Base-by-base conservation (phyloP, 1,140 invertebrate species). In the Berghia stephanieae region DNA sequence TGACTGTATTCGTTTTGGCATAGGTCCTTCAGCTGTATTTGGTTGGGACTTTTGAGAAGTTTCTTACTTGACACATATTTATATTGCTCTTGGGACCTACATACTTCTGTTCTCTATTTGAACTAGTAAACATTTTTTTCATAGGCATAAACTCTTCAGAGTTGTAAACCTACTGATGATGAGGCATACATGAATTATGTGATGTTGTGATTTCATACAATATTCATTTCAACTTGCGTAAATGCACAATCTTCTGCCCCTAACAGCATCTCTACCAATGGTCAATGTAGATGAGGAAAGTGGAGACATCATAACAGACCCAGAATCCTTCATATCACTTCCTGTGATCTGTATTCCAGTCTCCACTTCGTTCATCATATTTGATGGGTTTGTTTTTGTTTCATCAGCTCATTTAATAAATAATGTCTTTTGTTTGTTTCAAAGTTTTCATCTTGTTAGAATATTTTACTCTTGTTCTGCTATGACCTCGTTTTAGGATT, bases 321-420 rank as follows among this genome's bases (percentile, higher is more conserved):
- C 79, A 13, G 73, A 78, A 21, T 78, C 79, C 36, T 81, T 78
- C 91, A 93, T 57, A 88, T 93, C 89, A 83, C 84, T 95, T 74
- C 90, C 90, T 63, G 77, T 95, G 1, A 86, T 90, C 82, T 91
- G 89, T 75, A 85, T 91, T 55, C 93, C 94, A 60, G 90, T 94
- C n/a, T 92, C 93, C 34, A 93, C 92, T 68, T 94, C 94, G 60
- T 94, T 94, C 91, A 92, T 92, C 38, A 87, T 94, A 80, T 95
- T 94, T 90, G 92, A 94, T 80, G 90, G 93, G 93, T 93, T 88
- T 90, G 90, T 91, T 69, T 67, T 42, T 52, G 40, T 73, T 40
- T 77, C 21, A n/a, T 18, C 6, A 16, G 8, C n/a, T 66, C 27
- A 6, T n/a, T n/a, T n/a, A n/a, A n/a, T n/a, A n/a, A n/a, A n/a